Evolutionary conservation across 2,888 invertebrate genomes (phyloP), one percentile per base, ranked within the genome.

Genomic region (Scaptomyza tumidula): DNA sequence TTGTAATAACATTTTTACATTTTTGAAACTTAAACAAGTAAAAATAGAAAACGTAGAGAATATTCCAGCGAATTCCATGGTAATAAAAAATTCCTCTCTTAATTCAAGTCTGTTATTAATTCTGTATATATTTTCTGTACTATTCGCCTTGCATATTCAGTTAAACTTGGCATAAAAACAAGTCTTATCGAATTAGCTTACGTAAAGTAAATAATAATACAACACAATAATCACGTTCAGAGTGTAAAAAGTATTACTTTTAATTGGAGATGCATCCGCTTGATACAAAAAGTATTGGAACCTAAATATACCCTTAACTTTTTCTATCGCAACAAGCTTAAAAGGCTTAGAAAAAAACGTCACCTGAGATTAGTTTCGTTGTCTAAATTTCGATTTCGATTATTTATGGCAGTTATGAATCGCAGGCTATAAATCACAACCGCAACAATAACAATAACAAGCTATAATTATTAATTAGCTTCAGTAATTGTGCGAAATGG

Each of bases 401-500:
- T 49, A 53, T 63, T 67, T 75, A 39, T 75, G 74, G 57, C 67
- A 46, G 53, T 57, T 57, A 75, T 58, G 39, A 62, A 74, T 74
- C 7, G 14, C 37, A 16, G 41, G 31, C 33, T 58, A 49, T 61
- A 62, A 75, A 50, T 29, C n/a, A 35, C 4, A 19, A 29, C 14
- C 16, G 16, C 16, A 56, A 29, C 16, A 49, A 35, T 31, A 46
- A 39, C 39, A n/a, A 39, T 6, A 37, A 37, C n/a, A 39, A 39
- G 13, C 19, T 39, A 59, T 43, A 61, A 65, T 65, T 55, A 61
- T 55, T 16, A 58, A 53, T 67, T 45, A 49, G 37, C 48, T 56
- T 37, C 41, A n/a, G 46, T 24, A 13, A 44, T 46, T 45, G 37
- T 65, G 52, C 9, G 55, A 65, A 58, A 29, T 65, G 29, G 4